Percentiles rank a stretch among this genome's conserved stretches.
Conservation (phyloP, 1,140 invertebrate species). For the Megalonaias nervosa region DNA sequence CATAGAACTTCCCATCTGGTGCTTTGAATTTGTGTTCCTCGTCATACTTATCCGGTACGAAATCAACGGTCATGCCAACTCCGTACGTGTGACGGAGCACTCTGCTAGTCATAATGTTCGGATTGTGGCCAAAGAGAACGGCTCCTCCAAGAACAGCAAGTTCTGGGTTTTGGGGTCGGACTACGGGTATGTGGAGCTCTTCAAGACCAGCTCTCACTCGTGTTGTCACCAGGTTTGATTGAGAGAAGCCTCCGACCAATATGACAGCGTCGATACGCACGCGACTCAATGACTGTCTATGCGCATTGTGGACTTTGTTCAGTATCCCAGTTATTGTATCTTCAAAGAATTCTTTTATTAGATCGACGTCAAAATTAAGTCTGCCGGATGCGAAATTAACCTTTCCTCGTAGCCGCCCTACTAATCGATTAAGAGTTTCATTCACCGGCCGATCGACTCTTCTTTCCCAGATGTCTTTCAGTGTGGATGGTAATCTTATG, state of each 20-base stretch:
- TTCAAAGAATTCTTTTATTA: slow-evolving; percentile 12
- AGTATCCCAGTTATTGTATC: slow-evolving; percentile 1
- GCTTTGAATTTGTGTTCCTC: slow-evolving; percentile 7
- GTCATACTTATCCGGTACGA: neutral
- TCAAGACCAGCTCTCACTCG: slow-evolving; percentile 2
- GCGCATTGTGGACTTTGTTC: neutral
- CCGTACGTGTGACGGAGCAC: slow-evolving; percentile 19
- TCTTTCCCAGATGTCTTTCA: slow-evolving; percentile 18
- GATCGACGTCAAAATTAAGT: slow-evolving; percentile 1
- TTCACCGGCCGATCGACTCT: neutral
- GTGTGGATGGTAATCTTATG: slow-evolving; percentile 4
- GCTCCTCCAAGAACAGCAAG: slow-evolving; percentile 15
- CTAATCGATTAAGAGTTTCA: slow-evolving; percentile 2
- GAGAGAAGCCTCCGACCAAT: slow-evolving; percentile 20
- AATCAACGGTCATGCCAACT: slow-evolving; percentile 13
- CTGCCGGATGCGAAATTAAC: slow-evolving; percentile 1
- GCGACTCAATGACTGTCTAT: neutral
- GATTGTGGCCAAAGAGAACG: slow-evolving; percentile 22
- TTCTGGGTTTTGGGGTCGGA: slow-evolving; percentile 12
- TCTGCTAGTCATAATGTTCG: slow-evolving; percentile 17
- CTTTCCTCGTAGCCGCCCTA: neutral
- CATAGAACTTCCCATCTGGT: slow-evolving; percentile 11
- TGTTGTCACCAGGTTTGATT: slow-evolving; percentile 9
- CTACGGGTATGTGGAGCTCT: slow-evolving; percentile 6
- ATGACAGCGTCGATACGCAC: slow-evolving; percentile 10